Conservation (phyloP, 2,113 vertebrate genomes). For the Carlito syrichta region DNA sequence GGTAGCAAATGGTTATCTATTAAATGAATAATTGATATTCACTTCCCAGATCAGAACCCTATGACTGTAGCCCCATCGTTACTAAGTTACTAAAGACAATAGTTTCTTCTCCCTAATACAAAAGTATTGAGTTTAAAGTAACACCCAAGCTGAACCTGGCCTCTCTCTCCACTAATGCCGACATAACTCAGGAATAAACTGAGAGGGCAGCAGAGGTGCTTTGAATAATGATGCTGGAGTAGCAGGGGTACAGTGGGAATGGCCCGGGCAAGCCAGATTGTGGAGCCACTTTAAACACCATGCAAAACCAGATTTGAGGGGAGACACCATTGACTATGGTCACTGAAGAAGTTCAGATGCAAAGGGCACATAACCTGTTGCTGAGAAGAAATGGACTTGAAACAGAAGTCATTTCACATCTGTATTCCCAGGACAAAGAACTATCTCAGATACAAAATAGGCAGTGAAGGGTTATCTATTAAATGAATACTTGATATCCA, state of each 20-base stretch:
- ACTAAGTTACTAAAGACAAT: neutral
- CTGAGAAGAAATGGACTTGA: neutral
- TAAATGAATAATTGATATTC: neutral
- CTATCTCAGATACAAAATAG: too few relatives aligned
- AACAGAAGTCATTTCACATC: neutral
- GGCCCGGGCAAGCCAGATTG: neutral
- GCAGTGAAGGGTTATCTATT: too few relatives aligned
- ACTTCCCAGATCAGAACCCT: neutral
- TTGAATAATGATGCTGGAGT: neutral
- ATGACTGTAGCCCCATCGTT: neutral
- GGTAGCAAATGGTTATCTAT: neutral
- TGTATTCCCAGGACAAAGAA: too few relatives aligned
- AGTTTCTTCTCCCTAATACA: neutral
- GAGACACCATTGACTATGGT: neutral
- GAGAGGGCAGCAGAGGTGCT: neutral
- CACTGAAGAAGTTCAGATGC: neutral
- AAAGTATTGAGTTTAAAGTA: neutral
- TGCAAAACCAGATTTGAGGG: neutral
- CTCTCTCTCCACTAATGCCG: neutral
- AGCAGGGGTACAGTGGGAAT: neutral
- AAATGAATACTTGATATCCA: too few relatives aligned
- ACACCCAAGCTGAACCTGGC: neutral
- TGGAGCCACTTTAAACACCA: neutral
- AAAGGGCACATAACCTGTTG: neutral
- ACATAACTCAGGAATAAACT: neutral